A percentile compares a stretch with the other conserved stretches of the same genome.
These are phyloP conservation scores for Xiphias gladius DNA, from an alignment of 2,113 vertebrate species.

Conservation along the genomic window DNA sequence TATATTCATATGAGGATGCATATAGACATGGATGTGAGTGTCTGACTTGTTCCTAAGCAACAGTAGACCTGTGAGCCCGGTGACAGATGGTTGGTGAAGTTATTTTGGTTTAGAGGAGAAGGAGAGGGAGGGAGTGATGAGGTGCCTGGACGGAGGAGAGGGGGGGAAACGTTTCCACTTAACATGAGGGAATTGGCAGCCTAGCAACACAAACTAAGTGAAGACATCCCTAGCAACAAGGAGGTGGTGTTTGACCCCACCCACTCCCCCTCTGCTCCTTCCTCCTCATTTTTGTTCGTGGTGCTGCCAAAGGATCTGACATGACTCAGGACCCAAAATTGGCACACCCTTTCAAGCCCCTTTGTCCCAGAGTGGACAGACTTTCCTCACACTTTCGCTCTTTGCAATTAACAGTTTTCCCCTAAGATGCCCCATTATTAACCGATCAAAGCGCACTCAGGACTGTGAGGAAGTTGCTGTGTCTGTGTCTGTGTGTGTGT, in stretches of 20 bases:
- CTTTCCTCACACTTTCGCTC: conserved; percentile 30
- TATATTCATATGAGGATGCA: conserved; percentile 62
- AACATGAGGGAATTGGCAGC: conserved; percentile 83
- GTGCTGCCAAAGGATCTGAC: conserved; percentile 13
- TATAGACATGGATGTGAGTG: conserved; percentile 61
- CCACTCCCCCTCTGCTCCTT: conserved; percentile 19
- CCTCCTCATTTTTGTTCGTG: conserved; percentile 11
- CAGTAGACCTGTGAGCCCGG: conserved; percentile 82
- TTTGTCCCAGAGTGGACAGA: not conserved
- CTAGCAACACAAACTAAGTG: conserved; percentile 86
- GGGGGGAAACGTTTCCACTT: conserved; percentile 73
- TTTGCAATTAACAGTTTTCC: conserved; percentile 46
- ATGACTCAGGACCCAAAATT: not conserved
- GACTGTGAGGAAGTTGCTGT: not conserved
- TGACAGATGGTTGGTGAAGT: conserved; percentile 87
- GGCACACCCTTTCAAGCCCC: conserved; percentile 13
- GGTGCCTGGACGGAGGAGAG: conserved; percentile 60
- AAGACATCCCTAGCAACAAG: conserved; percentile 85
- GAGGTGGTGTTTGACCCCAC: conserved; percentile 64
- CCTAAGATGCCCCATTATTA: conserved; percentile 30
- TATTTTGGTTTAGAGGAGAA: conserved; percentile 84
- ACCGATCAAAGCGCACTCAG: conserved; percentile 39
- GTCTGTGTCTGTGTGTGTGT: no score
- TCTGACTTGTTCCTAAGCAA: conserved; percentile 86
- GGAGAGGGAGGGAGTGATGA: conserved; percentile 56